Evolutionary conservation across 2,888 invertebrate species (phyloP), one percentile per base, ranked within the genome.

Genomic region (Orchestes rusci): DNA sequence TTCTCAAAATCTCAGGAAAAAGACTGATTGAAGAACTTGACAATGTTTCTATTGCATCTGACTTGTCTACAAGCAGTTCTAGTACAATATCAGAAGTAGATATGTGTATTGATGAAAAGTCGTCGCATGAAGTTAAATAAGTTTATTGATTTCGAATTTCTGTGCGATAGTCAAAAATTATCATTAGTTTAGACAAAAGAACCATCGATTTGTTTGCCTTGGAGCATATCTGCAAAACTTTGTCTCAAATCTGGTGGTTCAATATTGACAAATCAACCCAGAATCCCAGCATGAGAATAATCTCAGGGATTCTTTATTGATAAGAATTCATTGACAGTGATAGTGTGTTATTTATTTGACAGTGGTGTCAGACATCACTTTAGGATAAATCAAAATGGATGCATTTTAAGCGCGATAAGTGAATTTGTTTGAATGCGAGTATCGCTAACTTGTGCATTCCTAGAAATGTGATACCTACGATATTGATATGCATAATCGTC

Each of bases 1-100:
- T 75, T 49, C 71, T 77, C 68, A 76, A 74, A 60, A 67, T 76
- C 58, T 73, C 74, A 20, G 74, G 74, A 20, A 74, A 73, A 60
- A 54, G 56, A 38, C 45, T 61, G 2, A 40, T 56, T 10, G 62
- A 65, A 4, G 73, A 73, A 23, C 66, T 66, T 50, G 76, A 77
- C 58, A 72, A 73, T 56, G 67, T 65, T 10, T 66, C 66, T 10
- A 61, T 64, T 30, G 59, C 61, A 4, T 60, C 62, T 0, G 62
- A 63, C 31, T 39, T 60, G 10, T 64, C 65, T 2, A 58, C 56
- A n/a, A 58, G 60, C 39, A 67, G 65, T 49, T 62, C 62, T 37
- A 61, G 58, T 39, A 64, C 42, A 8, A 37, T 46, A 34, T 46
- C 46, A 2, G 45, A 45, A 37, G 32, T 45, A 13, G 45, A 45